Evolutionary conservation across 2,888 invertebrate species (phyloP).

Genomic region (Caenorhabditis wallacei): DNA sequence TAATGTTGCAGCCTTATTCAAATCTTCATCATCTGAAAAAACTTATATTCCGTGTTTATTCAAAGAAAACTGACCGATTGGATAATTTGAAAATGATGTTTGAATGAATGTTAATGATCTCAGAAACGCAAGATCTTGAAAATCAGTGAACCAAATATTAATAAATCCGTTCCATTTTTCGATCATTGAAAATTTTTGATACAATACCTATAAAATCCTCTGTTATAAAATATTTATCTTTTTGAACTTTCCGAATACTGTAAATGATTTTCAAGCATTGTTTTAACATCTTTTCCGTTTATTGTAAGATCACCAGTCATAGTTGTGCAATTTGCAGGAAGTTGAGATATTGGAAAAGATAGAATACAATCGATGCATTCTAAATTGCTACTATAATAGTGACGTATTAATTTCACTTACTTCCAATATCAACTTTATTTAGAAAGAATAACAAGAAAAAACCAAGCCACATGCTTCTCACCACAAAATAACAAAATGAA

Average conservation of each 20-base stretch:
- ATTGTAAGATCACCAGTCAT: conserved; percentile 1
- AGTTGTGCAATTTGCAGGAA: neutral
- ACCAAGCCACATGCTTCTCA: neutral
- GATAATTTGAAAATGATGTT: neutral
- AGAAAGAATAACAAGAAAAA: neutral
- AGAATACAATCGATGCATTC: neutral
- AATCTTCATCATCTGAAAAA: no score
- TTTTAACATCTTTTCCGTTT: neutral
- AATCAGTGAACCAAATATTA: neutral
- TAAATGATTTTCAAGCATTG: neutral
- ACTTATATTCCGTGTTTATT: neutral
- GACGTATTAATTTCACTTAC: neutral
- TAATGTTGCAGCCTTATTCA: no score
- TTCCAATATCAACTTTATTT: neutral
- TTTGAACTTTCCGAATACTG: neutral
- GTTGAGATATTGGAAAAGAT: neutral
- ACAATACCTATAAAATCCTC: neutral
- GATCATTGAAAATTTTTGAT: conserved; percentile 3
- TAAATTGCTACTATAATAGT: neutral
- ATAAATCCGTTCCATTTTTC: neutral
- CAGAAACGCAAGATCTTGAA: conserved; percentile 3
- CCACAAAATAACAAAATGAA: neutral
- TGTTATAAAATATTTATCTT: neutral
- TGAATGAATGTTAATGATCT: neutral
- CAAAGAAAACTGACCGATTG: neutral